Evolutionary conservation across 2,113 vertebrate species (phyloP).

Genomic region (Platycercus adscitus): DNA sequence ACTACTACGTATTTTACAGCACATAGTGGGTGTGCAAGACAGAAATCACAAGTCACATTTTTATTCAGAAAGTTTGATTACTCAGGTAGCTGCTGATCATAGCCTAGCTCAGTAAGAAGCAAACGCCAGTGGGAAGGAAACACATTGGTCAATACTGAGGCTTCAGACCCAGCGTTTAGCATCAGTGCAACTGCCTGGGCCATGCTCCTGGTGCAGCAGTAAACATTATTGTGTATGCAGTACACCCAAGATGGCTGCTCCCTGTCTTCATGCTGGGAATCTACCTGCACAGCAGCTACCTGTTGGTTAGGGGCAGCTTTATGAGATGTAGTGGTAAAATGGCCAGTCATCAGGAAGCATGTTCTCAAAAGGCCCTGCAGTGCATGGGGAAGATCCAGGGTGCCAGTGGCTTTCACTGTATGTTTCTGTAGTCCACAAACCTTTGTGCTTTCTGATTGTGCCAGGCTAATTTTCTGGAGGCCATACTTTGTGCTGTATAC

Average conservation of each 20-base stretch:
- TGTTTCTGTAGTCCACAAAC: background rate
- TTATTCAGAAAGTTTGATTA: background rate
- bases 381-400: rapidly evolving
- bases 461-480: background rate
- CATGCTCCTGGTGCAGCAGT: background rate
- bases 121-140: background rate
- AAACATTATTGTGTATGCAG: background rate
- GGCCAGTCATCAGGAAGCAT: rapidly evolving
- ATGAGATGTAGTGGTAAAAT: background rate
- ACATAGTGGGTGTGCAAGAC: background rate
- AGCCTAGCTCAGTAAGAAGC: background rate
- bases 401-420: rapidly evolving
- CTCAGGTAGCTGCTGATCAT: background rate
- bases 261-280: background rate
- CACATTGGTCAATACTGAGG: background rate
- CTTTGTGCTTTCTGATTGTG: background rate
- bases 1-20: background rate
- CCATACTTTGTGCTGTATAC: background rate
- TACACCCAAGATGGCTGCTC: background rate
- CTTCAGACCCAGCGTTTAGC: background rate
- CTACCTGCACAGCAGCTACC: background rate
- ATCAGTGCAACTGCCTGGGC: background rate
- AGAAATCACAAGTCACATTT: background rate
- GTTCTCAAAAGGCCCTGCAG: background rate
- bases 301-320: background rate